Evolutionary conservation across 92 coral and sea anemone genomes (phyloP), one percentile per base, ranked within the genome.

Genomic region (Bergia sp.): DNA sequence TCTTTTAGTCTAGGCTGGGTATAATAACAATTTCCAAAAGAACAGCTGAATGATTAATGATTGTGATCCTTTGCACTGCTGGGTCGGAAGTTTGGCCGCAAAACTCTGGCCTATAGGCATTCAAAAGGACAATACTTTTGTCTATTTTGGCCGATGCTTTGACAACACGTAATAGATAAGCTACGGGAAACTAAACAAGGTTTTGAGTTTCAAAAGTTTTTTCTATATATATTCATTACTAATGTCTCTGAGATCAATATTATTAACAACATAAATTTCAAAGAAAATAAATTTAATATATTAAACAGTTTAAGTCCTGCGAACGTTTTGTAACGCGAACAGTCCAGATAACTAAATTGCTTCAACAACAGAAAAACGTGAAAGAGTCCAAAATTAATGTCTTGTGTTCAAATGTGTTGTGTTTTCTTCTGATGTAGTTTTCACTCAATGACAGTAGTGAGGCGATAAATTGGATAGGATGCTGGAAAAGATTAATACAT

Each of bases 21-120:
- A 47, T n/a, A 40, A 21, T 20, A 37, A 36, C 37, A 10, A 21
- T 53, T 36, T 55, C 2, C 2, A 18, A 57, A 20, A 15, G 40
- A 18, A 13, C 85, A 80, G 85, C 71, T 80, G 85, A 47, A 37
- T 2, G 37, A 29, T 36, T 29, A 16, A 11, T 55, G 85, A 8
- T 21, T 80, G 45, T 80, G 64, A 55, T 57, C 85, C 55, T 49
- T 73, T 73, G 64, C 82, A 3, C 64, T 49, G 82, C 43, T 37
- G 45, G 47, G 38, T 57, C 85, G 85, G 85, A 80, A 57, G 57
- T 80, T 55, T 21, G 29, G 58, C 37, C 72, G 15, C 8, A 80
- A 80, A 80, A 18, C 47, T 38, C 11, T 37, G 73, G 67, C 85
- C 85, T 55, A 50, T 80, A 57, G 85, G 85, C 85, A 80, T 80